Percentiles rank a stretch among this genome's conserved stretches.
These are phyloP conservation scores for Atrichornis clamosus DNA, from an alignment of 2,113 vertebrate species.

Conservation along the genomic window DNA sequence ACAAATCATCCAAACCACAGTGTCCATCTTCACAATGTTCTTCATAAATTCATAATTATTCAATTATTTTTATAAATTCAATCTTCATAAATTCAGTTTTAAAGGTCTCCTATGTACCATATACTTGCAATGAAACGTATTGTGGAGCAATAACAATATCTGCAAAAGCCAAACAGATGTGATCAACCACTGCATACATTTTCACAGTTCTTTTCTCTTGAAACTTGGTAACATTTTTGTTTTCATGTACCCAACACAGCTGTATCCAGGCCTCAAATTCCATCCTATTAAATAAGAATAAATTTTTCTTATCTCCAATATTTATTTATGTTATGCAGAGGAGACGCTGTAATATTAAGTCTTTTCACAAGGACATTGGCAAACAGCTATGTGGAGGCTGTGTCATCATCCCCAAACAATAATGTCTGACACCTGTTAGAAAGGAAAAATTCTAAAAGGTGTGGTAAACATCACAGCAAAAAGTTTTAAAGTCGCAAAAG, in stretches of 20 bases:
- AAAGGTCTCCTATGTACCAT: neutral
- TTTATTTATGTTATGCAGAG: neutral
- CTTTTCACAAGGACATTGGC: neutral
- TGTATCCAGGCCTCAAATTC: slow-evolving; percentile 83
- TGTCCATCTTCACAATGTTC: neutral
- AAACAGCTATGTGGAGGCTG: neutral
- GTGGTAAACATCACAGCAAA: neutral
- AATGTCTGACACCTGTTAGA: neutral
- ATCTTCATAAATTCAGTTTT: neutral
- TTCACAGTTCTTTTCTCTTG: slow-evolving; percentile 85
- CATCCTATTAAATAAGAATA: slow-evolving; percentile 66
- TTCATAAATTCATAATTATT: neutral
- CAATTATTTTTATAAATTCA: neutral
- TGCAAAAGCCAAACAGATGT: slow-evolving; percentile 85
- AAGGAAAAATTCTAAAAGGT: neutral
- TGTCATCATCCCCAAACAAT: neutral
- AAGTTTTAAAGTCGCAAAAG: neutral
- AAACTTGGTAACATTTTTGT: slow-evolving; percentile 81
- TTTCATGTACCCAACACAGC: slow-evolving; percentile 82
- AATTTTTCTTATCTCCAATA: neutral
- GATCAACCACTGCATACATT: slow-evolving; percentile 81
- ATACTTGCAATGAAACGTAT: neutral
- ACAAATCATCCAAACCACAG: neutral
- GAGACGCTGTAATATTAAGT: neutral
- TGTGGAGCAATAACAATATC: slow-evolving; percentile 50